phyloP scores from a whole-genome alignment of 2,888 invertebrate species.

The Lamellibrachia satsuma region DNA sequence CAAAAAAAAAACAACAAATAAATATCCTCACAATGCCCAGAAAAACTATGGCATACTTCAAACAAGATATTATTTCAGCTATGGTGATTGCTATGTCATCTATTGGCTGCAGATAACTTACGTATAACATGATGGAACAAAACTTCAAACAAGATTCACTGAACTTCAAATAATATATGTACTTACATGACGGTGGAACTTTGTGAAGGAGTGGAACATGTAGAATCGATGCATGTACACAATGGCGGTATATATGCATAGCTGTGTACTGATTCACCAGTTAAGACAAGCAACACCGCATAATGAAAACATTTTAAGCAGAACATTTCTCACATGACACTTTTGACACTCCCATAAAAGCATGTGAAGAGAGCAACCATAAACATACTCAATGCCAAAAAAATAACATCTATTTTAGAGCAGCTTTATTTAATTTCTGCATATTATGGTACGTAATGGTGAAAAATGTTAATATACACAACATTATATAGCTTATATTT shows the following conservation, averaged over 20 bases:
- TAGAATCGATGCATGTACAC: conserved; percentile 99
- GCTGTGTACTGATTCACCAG: conserved; percentile 75
- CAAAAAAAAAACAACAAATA: no score
- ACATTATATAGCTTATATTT: no score
- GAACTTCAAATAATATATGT: conserved; percentile 20
- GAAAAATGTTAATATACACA: no score
- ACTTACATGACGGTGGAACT: conserved; percentile 86
- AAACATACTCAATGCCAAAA: no score
- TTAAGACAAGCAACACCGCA: not conserved
- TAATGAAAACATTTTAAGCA: not conserved
- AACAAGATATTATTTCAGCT: not conserved
- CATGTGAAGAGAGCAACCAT: no score
- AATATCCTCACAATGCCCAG: no score
- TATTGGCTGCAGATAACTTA: not conserved
- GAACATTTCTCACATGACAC: not conserved
- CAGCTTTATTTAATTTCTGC: no score
- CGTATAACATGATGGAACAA: not conserved
- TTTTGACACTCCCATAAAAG: not conserved
- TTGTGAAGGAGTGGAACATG: conserved; percentile 95
- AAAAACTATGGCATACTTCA: no score
- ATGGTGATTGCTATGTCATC: no score
- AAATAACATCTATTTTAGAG: no score
- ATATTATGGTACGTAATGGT: no score
- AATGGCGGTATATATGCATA: conserved; percentile 98
- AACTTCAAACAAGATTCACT: not conserved